Evolutionary conservation across 2,888 invertebrate genomes (phyloP).

Genomic region (Aspidiotus rigidus): DNA sequence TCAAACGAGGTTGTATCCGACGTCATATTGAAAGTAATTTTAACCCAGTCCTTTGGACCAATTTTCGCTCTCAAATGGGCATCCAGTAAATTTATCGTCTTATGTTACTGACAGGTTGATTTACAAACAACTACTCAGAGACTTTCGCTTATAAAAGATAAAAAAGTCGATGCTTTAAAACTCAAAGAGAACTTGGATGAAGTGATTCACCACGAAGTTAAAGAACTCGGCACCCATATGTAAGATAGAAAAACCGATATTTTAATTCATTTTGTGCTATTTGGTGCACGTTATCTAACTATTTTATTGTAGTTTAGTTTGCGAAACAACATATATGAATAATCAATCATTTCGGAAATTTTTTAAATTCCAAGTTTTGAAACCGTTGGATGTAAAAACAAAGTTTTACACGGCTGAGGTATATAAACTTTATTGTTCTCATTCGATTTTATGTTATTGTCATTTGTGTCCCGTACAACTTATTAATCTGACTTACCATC

Average conservation of each 20-base stretch:
- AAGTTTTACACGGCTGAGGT: slow-evolving; percentile 93
- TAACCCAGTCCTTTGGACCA: not conserved
- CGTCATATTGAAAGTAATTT: slow-evolving; percentile 65
- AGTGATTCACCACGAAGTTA: slow-evolving; percentile 98
- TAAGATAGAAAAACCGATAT: slow-evolving; percentile 44
- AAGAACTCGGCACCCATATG: slow-evolving; percentile 97
- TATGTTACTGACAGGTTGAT: slow-evolving; percentile 57
- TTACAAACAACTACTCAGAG: slow-evolving; percentile 85
- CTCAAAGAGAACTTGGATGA: slow-evolving; percentile 85
- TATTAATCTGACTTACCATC: slow-evolving; percentile 32
- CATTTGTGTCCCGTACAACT: not conserved
- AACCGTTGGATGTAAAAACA: slow-evolving; percentile 96
- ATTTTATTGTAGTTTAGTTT: slow-evolving; percentile 65
- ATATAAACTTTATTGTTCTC: slow-evolving; percentile 31
- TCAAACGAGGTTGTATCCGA: slow-evolving; percentile 73
- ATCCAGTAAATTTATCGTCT: not conserved
- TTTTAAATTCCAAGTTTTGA: slow-evolving; percentile 95
- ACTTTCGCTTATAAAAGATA: slow-evolving; percentile 65
- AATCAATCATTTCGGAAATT: slow-evolving; percentile 84
- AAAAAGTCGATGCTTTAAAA: slow-evolving; percentile 49
- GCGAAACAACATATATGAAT: slow-evolving; percentile 85
- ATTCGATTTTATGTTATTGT: too few relatives aligned
- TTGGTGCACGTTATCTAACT: not conserved
- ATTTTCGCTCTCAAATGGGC: too few relatives aligned
- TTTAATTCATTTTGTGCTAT: not conserved